Base-by-base conservation (phyloP, 2,113 vertebrate species). In the Paramormyrops kingsleyae region DNA sequence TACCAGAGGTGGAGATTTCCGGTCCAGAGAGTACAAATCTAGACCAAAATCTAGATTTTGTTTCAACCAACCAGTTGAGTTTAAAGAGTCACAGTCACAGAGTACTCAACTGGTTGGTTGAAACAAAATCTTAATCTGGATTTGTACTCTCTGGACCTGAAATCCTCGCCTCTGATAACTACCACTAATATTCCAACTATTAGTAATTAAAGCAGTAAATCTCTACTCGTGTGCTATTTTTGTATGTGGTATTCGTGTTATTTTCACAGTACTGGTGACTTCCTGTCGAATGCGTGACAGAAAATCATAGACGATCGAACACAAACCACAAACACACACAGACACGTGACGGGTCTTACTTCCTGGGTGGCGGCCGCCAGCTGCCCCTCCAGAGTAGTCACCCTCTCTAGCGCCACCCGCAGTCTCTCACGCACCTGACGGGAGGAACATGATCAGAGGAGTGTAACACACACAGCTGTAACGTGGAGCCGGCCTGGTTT, bases 361-460 rank as follows among this genome's bases (percentile, higher is more conserved):
- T 99, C 98, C 92, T 97, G 97, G 87, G 97, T 97, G 90, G 97
- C 97, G 17, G 96, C 88, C 49, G 97, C 92, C 0, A 99, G 95
- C 93, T 99, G 97, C 92, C 97, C 97, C 93, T 99, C 98, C 94
- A 99, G 92, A 77, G 97, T 97, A 56, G 97, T 94, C 70, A 99
- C 98, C 90, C 97, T 95, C 94, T 99, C 98, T 85, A 99, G 94
- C 19, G 98, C 96, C 84, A 98, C 97, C 89, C 98, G 95, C 89
- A 99, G 94, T 87, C 98, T 96, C 93, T 99, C 98, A 90, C 98
- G 97, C 90, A 99, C 98, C 98, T 99, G 94, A 84, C 50, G 86
- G 52, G 5, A 87, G 42, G 44, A 94, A 19, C 89, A 19, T 47
- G 24, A 88, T 46, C 83, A 83, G 44, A 74, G n/a, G 47, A 35